Base-by-base conservation (phyloP, 2,888 invertebrate genomes). In the Lasius fuliginosus region DNA sequence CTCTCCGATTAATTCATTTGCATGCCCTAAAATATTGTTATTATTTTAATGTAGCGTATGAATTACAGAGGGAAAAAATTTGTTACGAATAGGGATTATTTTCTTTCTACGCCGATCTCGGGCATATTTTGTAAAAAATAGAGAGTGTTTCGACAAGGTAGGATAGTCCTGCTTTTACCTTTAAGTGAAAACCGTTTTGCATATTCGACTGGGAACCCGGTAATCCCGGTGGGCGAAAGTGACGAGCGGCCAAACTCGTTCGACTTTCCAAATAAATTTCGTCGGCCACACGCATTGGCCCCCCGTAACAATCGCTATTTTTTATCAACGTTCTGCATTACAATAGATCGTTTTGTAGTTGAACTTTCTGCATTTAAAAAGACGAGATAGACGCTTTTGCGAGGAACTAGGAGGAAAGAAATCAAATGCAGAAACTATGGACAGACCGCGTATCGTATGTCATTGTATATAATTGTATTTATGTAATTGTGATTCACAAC, bases 141-240 rank as follows among this genome's bases (percentile, higher is more conserved):
- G 40, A 53, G 68, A 56, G 36, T n/a, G 56, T 56, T 18, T 42
- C 74, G 40, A 27, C 46, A 33, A 53, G 65, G 8, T 69, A 74
- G 36, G 9, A 62, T 36, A 23, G 46, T 62, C 53, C 53, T 15
- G 62, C 46, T 46, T 83, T 81, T 74, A 79, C 67, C 81, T 83
- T 84, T 64, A 85, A 23, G 89, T 88, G 90, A 90, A 90, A 90
- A 91, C 88, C 64, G 73, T 58, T 90, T 89, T 90, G 86, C 89
- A 90, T 90, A 88, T 83, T 74, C 40, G 76, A 85, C 76, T 79
- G 83, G 87, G 88, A 87, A 90, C 88, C 88, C 46, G 27, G 90
- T 76, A 83, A 89, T 88, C 69, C 49, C 77, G 67, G 42, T 68
- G 82, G 67, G 90, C 86, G 90, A 90, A 90, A 90, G 90, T 90